Percentiles rank a stretch among this genome's conserved stretches.
phyloP scores from a whole-genome alignment of 1,140 invertebrate genomes.

The Nomia melanderi region DNA sequence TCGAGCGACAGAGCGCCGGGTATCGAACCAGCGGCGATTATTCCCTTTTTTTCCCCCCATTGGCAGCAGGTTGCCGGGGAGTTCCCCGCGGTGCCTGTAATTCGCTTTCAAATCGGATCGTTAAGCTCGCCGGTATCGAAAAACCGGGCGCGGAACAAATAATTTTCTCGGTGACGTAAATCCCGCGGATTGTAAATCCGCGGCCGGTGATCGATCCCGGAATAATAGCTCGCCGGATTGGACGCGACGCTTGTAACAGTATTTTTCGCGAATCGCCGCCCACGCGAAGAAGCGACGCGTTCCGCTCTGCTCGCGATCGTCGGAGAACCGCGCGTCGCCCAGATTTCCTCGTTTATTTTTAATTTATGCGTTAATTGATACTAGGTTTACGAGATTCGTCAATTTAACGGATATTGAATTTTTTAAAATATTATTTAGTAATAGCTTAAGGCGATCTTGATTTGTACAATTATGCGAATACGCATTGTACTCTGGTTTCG shows the following conservation, averaged over 20 bases:
- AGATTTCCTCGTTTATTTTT: too few relatives aligned
- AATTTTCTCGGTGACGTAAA: background rate
- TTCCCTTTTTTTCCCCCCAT: background rate
- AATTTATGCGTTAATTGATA: too few relatives aligned
- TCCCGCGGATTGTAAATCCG: slow-evolving; percentile 1
- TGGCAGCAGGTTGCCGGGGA: background rate
- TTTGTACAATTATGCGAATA: too few relatives aligned
- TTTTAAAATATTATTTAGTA: too few relatives aligned
- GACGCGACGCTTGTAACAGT: background rate
- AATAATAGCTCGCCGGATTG: background rate
- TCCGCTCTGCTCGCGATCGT: too few relatives aligned
- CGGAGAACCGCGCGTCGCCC: too few relatives aligned
- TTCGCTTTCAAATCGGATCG: slow-evolving; percentile 1
- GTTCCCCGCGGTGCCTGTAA: background rate
- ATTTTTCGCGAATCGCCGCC: background rate
- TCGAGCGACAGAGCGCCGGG: background rate
- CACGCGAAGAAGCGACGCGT: background rate
- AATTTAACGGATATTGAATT: too few relatives aligned
- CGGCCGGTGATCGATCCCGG: background rate
- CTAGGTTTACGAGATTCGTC: too few relatives aligned
- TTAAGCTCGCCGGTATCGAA: background rate
- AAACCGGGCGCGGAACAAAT: background rate
- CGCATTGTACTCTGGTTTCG: too few relatives aligned
- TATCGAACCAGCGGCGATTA: background rate
- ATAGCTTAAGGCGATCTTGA: too few relatives aligned